Conservation (phyloP, 2,797 vertebrate species). For the Falco novaeseelandiae region DNA sequence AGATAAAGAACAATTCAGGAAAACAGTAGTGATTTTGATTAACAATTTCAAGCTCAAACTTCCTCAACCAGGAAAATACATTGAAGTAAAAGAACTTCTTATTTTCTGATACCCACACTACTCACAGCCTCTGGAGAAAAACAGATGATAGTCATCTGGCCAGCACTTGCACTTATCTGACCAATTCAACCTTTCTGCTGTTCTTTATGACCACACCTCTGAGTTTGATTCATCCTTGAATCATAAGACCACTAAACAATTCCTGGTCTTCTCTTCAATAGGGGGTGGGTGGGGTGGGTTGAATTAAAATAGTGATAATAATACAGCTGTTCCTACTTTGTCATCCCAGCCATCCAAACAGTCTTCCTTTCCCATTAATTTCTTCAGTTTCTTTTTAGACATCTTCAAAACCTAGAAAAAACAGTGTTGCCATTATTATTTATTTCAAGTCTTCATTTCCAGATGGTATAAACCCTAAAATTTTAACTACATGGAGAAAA, state of each 20-base stretch:
- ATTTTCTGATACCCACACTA: neutral
- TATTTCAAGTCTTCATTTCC: neutral
- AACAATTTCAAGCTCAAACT: neutral
- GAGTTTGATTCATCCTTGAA: neutral
- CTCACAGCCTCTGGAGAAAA: neutral
- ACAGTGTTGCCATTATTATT: neutral
- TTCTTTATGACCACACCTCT: neutral
- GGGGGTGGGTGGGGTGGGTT: too few relatives aligned
- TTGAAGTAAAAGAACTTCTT: neutral
- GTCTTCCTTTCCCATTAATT: slow-evolving; percentile 65
- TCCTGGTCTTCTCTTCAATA: neutral
- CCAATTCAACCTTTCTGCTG: neutral
- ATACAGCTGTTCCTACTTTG: slow-evolving; percentile 73
- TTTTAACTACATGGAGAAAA: neutral
- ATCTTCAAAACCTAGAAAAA: slow-evolving; percentile 69
- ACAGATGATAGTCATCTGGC: neutral
- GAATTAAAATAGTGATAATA: neutral
- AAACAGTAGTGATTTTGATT: neutral
- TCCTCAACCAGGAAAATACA: neutral
- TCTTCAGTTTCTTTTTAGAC: slow-evolving; percentile 78
- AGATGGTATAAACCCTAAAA: neutral
- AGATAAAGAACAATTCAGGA: neutral
- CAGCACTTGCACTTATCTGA: neutral
- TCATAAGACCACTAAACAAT: neutral
- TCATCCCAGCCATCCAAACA: slow-evolving; percentile 62